Evolutionary conservation across 2,888 invertebrate genomes (phyloP).

Genomic region (Melipona beecheii): DNA sequence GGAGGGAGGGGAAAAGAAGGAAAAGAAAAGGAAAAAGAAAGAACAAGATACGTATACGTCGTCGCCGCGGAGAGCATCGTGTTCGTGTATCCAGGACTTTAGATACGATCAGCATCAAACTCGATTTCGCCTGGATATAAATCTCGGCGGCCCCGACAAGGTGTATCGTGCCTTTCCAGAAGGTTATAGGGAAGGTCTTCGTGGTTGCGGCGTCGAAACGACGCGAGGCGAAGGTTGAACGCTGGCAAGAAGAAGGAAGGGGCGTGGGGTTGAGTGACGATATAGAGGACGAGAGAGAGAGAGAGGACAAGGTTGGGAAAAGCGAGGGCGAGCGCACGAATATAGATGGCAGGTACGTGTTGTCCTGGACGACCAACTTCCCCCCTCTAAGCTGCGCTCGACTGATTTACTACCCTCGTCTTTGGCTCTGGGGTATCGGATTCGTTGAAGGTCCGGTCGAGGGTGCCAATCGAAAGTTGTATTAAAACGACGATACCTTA

Average conservation of each 20-base stretch:
- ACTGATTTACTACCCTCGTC: conserved; percentile 78
- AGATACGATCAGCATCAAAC: conserved; percentile 74
- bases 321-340: conserved; percentile 67
- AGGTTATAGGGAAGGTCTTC: conserved; percentile 67
- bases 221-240: conserved; percentile 33
- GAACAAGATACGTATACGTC: too few relatives aligned
- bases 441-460: conserved; percentile 71
- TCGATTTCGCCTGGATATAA: conserved; percentile 75
- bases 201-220: conserved; percentile 65
- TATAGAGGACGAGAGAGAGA: conserved; percentile 23
- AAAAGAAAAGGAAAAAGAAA: too few relatives aligned
- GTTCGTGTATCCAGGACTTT: conserved; percentile 51
- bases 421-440: conserved; percentile 73
- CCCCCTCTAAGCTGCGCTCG: conserved; percentile 71
- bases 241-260: not conserved
- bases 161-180: conserved; percentile 72
- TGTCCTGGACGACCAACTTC: conserved; percentile 75
- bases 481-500: conserved; percentile 75
- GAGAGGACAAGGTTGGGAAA: conserved; percentile 54
- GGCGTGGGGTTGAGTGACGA: conserved; percentile 23
- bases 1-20: too few relatives aligned
- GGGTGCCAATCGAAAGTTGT: conserved; percentile 79
- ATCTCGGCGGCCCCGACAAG: conserved; percentile 71
- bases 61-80: not conserved
- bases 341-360: conserved; percentile 81